These are phyloP conservation scores for Cydia amplana DNA, from an alignment of 1,140 invertebrate species.

Conservation along the genomic window DNA sequence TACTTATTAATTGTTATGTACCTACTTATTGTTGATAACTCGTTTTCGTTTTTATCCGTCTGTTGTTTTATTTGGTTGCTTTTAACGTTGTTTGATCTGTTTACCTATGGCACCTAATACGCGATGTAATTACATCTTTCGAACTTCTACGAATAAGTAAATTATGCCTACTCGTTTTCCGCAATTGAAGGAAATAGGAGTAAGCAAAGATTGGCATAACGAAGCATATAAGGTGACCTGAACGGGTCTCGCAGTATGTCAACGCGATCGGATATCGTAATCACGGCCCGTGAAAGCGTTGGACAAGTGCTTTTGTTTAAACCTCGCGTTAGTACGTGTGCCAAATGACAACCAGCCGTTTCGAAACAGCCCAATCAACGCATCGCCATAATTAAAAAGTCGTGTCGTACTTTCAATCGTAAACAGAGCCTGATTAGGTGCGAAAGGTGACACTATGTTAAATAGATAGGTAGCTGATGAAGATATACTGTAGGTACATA, in stretches of 20 bases:
- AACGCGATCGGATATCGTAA: slow-evolving; percentile 62
- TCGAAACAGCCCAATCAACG: slow-evolving; percentile 56
- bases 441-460: background rate
- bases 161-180: background rate
- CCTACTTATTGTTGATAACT: too few relatives aligned
- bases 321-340: slow-evolving; percentile 61
- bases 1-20: too few relatives aligned
- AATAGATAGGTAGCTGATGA: background rate
- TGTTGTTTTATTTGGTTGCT: too few relatives aligned
- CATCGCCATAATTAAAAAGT: slow-evolving; percentile 40
- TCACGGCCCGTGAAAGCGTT: slow-evolving; percentile 67
- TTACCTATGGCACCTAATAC: too few relatives aligned
- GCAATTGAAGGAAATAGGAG: slow-evolving; percentile 13
- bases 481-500: background rate
- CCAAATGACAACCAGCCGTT: slow-evolving; percentile 71
- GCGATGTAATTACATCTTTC: background rate
- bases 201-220: slow-evolving; percentile 39
- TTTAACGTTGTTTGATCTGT: too few relatives aligned
- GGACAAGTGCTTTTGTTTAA: slow-evolving; percentile 65
- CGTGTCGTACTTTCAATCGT: slow-evolving; percentile 65
- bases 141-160: background rate
- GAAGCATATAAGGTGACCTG: slow-evolving; percentile 56
- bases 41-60: too few relatives aligned
- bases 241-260: slow-evolving; percentile 54
- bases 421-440: slow-evolving; percentile 51